Conservation (phyloP, 2,888 invertebrate genomes). For the Amaurobius ferox region DNA sequence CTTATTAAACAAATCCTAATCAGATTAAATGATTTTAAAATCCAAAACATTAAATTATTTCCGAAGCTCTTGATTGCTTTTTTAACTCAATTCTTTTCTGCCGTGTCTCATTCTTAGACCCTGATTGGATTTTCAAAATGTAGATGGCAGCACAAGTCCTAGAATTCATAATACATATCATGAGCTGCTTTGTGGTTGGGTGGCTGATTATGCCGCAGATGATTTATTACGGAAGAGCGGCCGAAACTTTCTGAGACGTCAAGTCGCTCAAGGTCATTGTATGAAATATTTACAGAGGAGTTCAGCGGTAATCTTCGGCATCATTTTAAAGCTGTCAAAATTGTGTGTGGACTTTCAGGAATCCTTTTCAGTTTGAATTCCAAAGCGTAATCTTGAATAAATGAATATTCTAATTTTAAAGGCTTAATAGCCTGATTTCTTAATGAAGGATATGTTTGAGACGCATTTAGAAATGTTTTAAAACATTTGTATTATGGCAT, state of each 20-base stretch:
- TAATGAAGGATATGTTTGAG: background rate
- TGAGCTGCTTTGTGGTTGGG: conserved; percentile 33
- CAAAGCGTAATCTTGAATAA: background rate
- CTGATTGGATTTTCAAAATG: background rate
- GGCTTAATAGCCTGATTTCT: background rate
- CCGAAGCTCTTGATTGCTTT: too few relatives aligned
- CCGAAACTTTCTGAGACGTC: conserved; percentile 49
- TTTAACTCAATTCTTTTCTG: too few relatives aligned
- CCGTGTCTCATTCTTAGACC: too few relatives aligned
- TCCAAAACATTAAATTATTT: too few relatives aligned
- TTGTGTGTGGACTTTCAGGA: background rate
- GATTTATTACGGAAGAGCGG: conserved; percentile 57
- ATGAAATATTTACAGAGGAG: conserved; percentile 28
- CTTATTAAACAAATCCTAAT: too few relatives aligned
- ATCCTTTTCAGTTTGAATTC: background rate
- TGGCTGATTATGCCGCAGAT: conserved; percentile 60
- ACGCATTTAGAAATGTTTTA: background rate
- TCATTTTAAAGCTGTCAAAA: conserved; percentile 15
- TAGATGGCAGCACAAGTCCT: conserved; percentile 66
- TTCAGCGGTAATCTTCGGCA: background rate
- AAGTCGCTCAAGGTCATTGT: conserved; percentile 32
- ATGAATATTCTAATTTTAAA: background rate
- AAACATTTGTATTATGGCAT: too few relatives aligned
- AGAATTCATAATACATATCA: conserved; percentile 20
- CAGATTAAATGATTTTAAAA: too few relatives aligned